Conservation (phyloP, 2,113 vertebrate species). For the Rhinoptilus africanus region DNA sequence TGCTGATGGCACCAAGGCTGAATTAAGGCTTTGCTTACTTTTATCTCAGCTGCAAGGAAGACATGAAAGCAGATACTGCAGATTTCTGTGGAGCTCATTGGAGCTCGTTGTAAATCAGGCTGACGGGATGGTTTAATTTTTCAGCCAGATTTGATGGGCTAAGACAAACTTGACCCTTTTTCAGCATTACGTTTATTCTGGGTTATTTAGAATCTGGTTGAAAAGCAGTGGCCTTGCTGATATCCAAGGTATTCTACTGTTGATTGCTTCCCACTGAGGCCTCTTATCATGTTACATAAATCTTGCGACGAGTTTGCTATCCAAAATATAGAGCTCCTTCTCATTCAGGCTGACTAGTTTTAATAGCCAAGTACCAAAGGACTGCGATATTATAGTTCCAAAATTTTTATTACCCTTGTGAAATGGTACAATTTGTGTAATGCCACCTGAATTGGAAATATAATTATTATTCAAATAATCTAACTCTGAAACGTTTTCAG, state of each 20-base stretch:
- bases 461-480: neutral
- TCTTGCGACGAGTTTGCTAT: neutral
- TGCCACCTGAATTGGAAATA: neutral
- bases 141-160: neutral
- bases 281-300: neutral
- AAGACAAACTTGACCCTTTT: neutral
- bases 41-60: neutral
- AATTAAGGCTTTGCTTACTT: constrained; percentile 15
- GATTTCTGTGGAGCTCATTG: neutral
- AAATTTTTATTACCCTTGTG: neutral
- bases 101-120: neutral
- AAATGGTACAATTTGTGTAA: neutral
- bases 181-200: neutral
- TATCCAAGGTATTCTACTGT: neutral
- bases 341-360: neutral
- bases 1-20: neutral
- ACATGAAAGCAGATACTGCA: neutral
- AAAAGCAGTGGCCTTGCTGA: neutral
- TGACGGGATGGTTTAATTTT: neutral
- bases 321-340: neutral
- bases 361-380: neutral
- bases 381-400: neutral
- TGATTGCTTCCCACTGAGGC: neutral
- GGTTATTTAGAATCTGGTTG: neutral
- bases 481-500: neutral